Percentiles rank a stretch among this genome's conserved stretches.
Conservation (phyloP, 2,797 vertebrate species). For the Premnoplex brunnescens region DNA sequence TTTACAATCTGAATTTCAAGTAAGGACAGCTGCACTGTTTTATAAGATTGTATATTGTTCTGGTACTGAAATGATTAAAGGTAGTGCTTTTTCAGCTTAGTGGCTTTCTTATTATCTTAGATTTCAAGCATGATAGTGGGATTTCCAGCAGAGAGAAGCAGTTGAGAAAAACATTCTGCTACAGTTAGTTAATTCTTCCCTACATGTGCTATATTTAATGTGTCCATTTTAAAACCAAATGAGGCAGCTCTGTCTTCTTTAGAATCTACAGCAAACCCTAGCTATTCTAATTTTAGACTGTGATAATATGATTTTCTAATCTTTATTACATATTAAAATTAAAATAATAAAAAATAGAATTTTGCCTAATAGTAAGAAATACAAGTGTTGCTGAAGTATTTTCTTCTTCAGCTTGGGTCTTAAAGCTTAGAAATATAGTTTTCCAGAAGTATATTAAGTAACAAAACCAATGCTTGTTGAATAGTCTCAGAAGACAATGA, state of each 20-base stretch:
- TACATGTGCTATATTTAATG: constrained; percentile 76
- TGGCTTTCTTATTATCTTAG: constrained; percentile 69
- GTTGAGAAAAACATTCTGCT: constrained; percentile 76
- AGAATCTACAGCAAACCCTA: constrained; percentile 58
- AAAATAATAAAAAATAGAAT: constrained; percentile 57
- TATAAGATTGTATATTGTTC: constrained; percentile 27
- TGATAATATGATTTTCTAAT: constrained; percentile 66
- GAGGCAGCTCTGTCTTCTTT: constrained; percentile 65
- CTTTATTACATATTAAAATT: constrained; percentile 70
- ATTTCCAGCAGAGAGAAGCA: constrained; percentile 77
- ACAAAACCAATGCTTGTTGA: neutral
- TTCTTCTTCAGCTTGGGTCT: neutral
- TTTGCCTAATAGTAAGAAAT: constrained; percentile 23
- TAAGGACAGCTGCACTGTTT: neutral
- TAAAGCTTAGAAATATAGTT: neutral
- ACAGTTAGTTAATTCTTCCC: constrained; percentile 81
- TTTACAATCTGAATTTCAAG: neutral
- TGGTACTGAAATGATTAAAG: constrained; percentile 58
- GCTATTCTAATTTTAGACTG: constrained; percentile 69
- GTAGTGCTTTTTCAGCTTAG: constrained; percentile 58
- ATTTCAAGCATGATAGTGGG: constrained; percentile 63
- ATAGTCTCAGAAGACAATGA: neutral
- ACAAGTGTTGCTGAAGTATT: neutral
- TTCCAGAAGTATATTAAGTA: neutral
- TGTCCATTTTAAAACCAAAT: constrained; percentile 80